Evolutionary conservation across 2,888 invertebrate species (phyloP).

Genomic region (Orthosia gothica): DNA sequence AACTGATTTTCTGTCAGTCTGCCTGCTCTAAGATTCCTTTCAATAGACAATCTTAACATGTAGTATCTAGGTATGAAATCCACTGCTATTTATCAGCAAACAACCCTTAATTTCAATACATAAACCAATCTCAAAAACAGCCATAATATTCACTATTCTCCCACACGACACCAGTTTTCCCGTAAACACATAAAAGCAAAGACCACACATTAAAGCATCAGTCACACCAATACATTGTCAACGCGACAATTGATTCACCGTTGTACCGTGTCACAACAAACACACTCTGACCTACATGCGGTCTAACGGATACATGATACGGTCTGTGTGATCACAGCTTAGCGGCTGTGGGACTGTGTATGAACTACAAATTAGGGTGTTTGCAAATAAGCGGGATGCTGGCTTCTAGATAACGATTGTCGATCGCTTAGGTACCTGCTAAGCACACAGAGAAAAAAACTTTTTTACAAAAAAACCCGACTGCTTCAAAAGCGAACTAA

Average conservation of each 20-base stretch:
- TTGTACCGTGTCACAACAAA: conserved; percentile 55
- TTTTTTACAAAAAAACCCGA: no score
- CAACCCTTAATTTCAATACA: no score
- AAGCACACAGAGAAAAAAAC: no score
- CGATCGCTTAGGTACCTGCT: no score
- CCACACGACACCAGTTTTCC: neutral
- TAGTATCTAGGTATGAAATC: no score
- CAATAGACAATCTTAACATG: no score
- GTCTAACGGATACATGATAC: conserved; percentile 57
- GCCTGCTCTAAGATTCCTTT: no score
- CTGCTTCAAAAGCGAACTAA: no score
- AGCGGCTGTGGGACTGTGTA: conserved; percentile 6
- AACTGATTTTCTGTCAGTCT: no score
- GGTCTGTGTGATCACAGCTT: conserved; percentile 21
- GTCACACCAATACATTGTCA: conserved; percentile 42
- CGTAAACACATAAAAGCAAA: conserved; percentile 11
- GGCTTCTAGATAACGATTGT: no score
- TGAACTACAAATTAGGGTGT: conserved; percentile 8
- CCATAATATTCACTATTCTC: neutral
- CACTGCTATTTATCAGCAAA: no score
- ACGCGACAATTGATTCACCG: conserved; percentile 53
- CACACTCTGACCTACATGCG: conserved; percentile 58
- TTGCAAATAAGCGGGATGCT: no score
- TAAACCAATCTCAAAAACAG: neutral
- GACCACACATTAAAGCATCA: conserved; percentile 37